Base-by-base conservation (phyloP, 2,797 vertebrate species). In the Synanceia verrucosa region DNA sequence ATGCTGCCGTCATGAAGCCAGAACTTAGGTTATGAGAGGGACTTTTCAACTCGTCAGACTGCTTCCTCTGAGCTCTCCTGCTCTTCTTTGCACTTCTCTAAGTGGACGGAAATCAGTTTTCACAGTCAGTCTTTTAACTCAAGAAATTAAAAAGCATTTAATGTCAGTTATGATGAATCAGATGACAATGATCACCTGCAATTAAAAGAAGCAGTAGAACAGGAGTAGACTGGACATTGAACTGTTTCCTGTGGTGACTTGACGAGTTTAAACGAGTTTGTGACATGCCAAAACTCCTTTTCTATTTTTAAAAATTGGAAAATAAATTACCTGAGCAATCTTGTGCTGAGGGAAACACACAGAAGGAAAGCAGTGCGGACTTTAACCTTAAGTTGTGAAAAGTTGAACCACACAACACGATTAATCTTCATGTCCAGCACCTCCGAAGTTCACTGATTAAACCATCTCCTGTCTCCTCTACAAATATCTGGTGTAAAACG, bases 21-120 rank as follows among this genome's bases (percentile, higher is more conserved):
- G 23, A 71, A 62, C 73, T 56, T 65, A 47, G 74, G 65, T 71
- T 66, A 14, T 34, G 5, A 55, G 70, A 58, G 67, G 62, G 81
- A 73, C 81, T 81, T 83, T 70, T 84, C 47, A 79, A 76, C 50
- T 61, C 2, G 12, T 64, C 26, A 10, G 28, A 58, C 73, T 78
- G 71, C 58, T 65, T 79, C 44, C 67, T 55, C 76, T 74, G 50
- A 56, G 69, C 62, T 75, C 66, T 18, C 72, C 73, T 9, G 75
- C 78, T 86, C 76, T 63, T 85, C 59, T 76, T 77, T 77, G 78
- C 63, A 63, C 68, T 67, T 55, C 64, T 57, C n/a, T 60, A 56
- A 64, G 50, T 80, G 50, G 50, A 73, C 47, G 1, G 1, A 60
- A 81, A 79, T 59, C 75, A 68, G 73, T 48, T 58, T 63, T 53